Percentiles rank a stretch among this genome's conserved stretches.
These are phyloP conservation scores for Pleuronectes platessa DNA, from an alignment of 2,113 vertebrate species.

Conservation along the genomic window DNA sequence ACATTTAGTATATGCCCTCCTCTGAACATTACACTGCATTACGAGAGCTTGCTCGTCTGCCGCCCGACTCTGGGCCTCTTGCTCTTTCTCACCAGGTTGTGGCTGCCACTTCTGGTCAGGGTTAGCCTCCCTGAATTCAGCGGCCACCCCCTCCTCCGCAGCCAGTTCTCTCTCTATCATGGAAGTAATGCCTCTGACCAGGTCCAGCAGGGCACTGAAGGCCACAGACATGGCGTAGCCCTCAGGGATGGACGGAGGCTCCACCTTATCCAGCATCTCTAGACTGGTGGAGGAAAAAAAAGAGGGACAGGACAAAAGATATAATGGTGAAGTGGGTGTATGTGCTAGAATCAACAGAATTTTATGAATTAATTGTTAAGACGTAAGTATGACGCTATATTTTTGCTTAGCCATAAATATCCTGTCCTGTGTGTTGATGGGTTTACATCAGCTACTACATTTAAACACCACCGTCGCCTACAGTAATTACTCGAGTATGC, in stretches of 20 bases:
- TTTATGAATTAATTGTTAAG: too few species aligned
- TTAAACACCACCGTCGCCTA: too few species aligned
- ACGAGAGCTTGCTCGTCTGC: background rate
- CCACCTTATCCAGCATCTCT: slow-evolving; percentile 99
- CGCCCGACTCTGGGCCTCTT: background rate
- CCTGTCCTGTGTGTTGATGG: too few species aligned
- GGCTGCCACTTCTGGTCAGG: slow-evolving; percentile 80
- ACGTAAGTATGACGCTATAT: too few species aligned
- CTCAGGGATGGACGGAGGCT: slow-evolving; percentile 97
- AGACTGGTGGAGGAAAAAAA: slow-evolving; percentile 80
- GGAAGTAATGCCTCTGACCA: slow-evolving; percentile 95
- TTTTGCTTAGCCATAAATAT: too few species aligned
- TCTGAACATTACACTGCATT: background rate
- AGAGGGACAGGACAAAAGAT: background rate
- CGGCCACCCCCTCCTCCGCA: slow-evolving; percentile 78
- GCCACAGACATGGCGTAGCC: slow-evolving; percentile 99
- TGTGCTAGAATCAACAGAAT: too few species aligned
- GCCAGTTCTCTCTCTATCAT: slow-evolving; percentile 96
- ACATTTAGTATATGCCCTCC: background rate
- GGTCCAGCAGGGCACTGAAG: slow-evolving; percentile 95
- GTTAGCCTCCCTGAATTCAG: slow-evolving; percentile 74
- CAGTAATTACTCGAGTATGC: too few species aligned
- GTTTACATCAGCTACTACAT: too few species aligned
- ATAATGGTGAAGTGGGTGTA: background rate
- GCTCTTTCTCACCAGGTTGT: slow-evolving; percentile 84